A percentile compares a stretch with the other conserved stretches of the same genome.
These are phyloP conservation scores for Gambusia yucatana DNA, from an alignment of 2,797 vertebrate species.

Conservation along the genomic window DNA sequence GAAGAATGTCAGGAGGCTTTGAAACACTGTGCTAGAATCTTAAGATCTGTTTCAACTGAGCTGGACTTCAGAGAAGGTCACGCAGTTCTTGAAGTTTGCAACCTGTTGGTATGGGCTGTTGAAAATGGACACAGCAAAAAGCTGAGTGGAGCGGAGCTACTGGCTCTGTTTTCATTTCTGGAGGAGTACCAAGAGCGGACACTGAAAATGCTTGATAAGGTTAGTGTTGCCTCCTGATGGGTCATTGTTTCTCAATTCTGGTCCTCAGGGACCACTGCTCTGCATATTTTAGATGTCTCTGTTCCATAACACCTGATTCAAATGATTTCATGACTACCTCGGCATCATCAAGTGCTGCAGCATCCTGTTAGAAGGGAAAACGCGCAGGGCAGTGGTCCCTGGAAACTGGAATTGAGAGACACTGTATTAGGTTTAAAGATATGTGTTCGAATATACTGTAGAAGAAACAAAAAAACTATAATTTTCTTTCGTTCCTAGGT, in stretches of 20 bases:
- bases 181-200: conserved; percentile 78
- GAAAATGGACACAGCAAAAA: conserved; percentile 63
- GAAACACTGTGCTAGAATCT: conserved; percentile 68
- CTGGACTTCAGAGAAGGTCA: conserved; percentile 53
- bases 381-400: too few relatives aligned
- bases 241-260: too few relatives aligned
- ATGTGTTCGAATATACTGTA: background rate
- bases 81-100: conserved; percentile 82
- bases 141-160: conserved; percentile 64
- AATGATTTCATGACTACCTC: too few relatives aligned
- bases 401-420: too few relatives aligned
- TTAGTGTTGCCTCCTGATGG: conserved; percentile 56
- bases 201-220: conserved; percentile 72
- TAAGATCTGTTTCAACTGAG: conserved; percentile 61
- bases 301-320: too few relatives aligned
- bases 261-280: too few relatives aligned
- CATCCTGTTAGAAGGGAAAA: too few relatives aligned
- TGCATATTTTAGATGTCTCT: too few relatives aligned
- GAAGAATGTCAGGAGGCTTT: conserved; percentile 58
- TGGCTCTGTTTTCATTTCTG: conserved; percentile 81
- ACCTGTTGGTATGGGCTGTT: conserved; percentile 81
- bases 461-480: background rate
- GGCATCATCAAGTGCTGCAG: too few relatives aligned
- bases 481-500: conserved; percentile 1
- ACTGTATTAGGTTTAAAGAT: background rate